Conservation (phyloP, 2,888 invertebrate genomes). For the Lepeophtheirus nordmannii region DNA sequence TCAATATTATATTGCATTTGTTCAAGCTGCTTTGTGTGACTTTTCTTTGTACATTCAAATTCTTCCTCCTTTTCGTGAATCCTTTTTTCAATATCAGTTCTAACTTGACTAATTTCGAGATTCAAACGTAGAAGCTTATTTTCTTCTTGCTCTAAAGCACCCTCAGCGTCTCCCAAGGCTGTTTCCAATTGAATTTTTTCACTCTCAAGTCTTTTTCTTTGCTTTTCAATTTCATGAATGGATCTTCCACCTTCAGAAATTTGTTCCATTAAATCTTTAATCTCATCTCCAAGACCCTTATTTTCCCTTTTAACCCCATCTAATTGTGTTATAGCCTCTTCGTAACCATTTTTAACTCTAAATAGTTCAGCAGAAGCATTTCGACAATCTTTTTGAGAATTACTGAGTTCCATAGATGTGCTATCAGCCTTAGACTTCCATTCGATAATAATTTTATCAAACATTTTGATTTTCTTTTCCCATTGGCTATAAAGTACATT, state of each 20-base stretch:
- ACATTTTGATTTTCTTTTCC: conserved; percentile 99
- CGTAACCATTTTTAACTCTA: conserved; percentile 90
- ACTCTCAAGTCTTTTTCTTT: conserved; percentile 91
- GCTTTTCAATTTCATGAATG: conserved; percentile 98
- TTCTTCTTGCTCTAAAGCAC: conserved; percentile 98
- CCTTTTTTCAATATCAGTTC: conserved; percentile 97
- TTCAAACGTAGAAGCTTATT: conserved; percentile 63
- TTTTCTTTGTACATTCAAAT: conserved; percentile 78
- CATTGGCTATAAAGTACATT: conserved; percentile 87
- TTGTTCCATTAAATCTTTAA: conserved; percentile 97
- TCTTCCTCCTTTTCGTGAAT: conserved; percentile 99
- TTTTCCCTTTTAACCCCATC: conserved; percentile 97
- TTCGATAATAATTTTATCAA: conserved; percentile 99
- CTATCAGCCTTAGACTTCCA: conserved; percentile 99
- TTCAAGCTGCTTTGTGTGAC: conserved; percentile 27
- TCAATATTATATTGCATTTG: conserved; percentile 31
- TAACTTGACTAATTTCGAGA: conserved; percentile 91
- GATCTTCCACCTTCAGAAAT: conserved; percentile 98
- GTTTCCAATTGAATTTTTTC: conserved; percentile 99
- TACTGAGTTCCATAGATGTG: conserved; percentile 89
- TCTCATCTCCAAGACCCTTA: conserved; percentile 98
- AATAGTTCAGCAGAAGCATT: conserved; percentile 98
- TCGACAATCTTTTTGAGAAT: conserved; percentile 97
- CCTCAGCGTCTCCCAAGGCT: conserved; percentile 95
- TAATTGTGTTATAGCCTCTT: conserved; percentile 91